Conservation (phyloP, 2,888 invertebrate genomes). For the Mythimna loreyi region DNA sequence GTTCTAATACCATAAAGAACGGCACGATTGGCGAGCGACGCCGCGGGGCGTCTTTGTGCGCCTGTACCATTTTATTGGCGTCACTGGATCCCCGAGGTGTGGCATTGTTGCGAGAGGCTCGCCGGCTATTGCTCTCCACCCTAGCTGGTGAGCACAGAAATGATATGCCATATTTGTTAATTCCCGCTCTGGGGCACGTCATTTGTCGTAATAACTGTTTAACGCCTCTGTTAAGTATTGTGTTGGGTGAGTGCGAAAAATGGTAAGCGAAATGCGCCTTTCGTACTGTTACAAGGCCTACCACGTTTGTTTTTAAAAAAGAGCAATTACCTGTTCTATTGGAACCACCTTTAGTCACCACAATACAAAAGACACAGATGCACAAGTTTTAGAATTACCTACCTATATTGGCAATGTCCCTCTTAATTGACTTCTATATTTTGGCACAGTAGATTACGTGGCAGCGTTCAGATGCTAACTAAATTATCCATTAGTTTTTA, state of each 20-base stretch:
- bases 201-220: slow-evolving; percentile 65
- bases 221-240: slow-evolving; percentile 39
- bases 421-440: too few relatives aligned
- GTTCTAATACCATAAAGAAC: slow-evolving; percentile 81
- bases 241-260: not conserved
- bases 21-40: slow-evolving; percentile 49
- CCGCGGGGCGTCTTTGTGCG: slow-evolving; percentile 77
- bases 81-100: slow-evolving; percentile 78
- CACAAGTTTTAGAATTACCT: too few relatives aligned
- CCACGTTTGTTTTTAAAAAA: too few relatives aligned
- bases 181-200: slow-evolving; percentile 67
- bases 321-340: too few relatives aligned
- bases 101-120: slow-evolving; percentile 69
- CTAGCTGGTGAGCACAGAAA: slow-evolving; percentile 60
- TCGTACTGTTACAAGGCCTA: not conserved
- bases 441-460: too few relatives aligned
- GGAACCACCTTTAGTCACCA: too few relatives aligned
- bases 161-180: slow-evolving; percentile 81
- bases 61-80: slow-evolving; percentile 82
- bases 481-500: too few relatives aligned
- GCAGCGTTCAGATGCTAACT: too few relatives aligned
- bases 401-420: too few relatives aligned
- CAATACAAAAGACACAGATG: too few relatives aligned
- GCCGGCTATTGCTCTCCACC: slow-evolving; percentile 70
- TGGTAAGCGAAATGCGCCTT: not conserved